A percentile compares a stretch with the other conserved stretches of the same genome.
These are phyloP conservation scores for Phyllotis vaccarum DNA, from an alignment of 2,797 vertebrate species.

Conservation along the genomic window DNA sequence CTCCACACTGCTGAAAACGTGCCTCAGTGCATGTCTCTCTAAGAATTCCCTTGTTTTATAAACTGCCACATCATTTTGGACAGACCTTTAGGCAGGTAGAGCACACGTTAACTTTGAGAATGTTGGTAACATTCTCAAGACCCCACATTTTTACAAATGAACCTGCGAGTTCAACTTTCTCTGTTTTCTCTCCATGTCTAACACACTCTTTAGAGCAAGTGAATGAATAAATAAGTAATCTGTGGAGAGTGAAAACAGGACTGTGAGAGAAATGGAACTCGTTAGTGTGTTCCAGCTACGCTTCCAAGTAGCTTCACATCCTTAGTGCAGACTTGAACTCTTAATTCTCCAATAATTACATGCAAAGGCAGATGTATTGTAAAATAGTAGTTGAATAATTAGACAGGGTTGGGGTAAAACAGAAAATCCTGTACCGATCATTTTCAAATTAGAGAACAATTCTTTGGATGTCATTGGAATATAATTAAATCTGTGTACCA, in stretches of 20 bases:
- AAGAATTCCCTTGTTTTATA: background rate
- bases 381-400: background rate
- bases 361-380: background rate
- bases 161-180: background rate
- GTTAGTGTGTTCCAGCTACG: background rate
- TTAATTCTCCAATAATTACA: background rate
- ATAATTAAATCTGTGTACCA: slow-evolving; percentile 33
- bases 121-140: background rate
- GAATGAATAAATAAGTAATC: background rate
- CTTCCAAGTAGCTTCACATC: background rate
- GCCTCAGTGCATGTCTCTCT: background rate
- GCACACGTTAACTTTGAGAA: background rate
- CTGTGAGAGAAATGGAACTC: background rate
- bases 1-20: background rate
- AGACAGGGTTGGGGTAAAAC: background rate
- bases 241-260: background rate
- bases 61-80: background rate
- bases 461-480: slow-evolving; percentile 1
- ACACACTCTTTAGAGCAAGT: background rate
- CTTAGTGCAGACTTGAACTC: background rate
- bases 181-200: background rate
- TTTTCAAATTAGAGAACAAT: background rate
- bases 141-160: background rate
- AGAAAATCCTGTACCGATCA: slow-evolving; percentile 7
- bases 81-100: background rate